Conservation (phyloP, 2,113 vertebrate species). For the Pangasianodon gigas region DNA sequence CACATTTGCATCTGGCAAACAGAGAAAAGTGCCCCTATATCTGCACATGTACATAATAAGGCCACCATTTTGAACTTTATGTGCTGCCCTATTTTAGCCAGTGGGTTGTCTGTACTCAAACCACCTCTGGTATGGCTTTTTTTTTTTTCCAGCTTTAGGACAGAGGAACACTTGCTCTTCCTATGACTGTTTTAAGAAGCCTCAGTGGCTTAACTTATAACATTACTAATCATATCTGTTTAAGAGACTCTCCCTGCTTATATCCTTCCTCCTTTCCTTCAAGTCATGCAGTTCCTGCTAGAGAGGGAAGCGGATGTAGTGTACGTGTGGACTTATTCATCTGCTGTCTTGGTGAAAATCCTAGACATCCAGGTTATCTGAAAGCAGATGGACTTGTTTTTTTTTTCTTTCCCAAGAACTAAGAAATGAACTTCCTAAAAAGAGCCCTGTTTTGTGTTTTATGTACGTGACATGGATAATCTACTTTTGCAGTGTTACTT, state of each 20-base stretch:
- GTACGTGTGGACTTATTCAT: conserved; percentile 5
- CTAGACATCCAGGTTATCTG: background rate
- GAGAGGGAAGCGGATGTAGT: background rate
- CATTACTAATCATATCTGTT: conserved; percentile 57
- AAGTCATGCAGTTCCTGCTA: conserved; percentile 5
- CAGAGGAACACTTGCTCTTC: conserved; percentile 21
- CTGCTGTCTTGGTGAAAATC: background rate
- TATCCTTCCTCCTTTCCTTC: background rate
- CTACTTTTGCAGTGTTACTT: background rate
- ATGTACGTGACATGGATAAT: background rate
- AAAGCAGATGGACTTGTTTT: background rate
- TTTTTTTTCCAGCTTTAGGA: background rate
- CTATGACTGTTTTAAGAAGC: conserved; percentile 53
- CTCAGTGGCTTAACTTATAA: conserved; percentile 41
- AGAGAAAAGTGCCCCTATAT: background rate
- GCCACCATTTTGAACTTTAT: background rate
- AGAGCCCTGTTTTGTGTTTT: background rate
- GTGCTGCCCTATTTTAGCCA: background rate
- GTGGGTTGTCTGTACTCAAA: background rate
- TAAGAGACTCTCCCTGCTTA: conserved; percentile 33
- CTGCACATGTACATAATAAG: background rate
- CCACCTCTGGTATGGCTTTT: background rate
- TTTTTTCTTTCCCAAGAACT: conserved; percentile 10
- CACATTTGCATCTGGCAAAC: background rate
- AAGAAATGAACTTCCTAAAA: background rate